Conservation (phyloP, 2,797 vertebrate species). For the Heterohyrax brucei region DNA sequence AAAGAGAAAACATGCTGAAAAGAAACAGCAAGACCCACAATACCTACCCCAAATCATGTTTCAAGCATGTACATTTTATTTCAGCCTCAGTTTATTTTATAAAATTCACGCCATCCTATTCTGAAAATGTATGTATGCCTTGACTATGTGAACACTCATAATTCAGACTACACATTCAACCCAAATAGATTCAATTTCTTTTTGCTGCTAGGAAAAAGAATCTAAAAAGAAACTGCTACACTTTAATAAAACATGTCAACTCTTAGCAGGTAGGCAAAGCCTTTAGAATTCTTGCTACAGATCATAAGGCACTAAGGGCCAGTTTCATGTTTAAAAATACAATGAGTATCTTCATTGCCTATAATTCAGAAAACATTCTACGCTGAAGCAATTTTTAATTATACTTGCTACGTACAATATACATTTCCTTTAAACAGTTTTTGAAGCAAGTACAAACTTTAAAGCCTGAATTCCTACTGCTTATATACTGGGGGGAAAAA, state of each 20-base stretch:
- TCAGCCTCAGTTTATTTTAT: neutral
- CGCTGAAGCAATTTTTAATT: conserved; percentile 30
- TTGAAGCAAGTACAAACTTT: conserved; percentile 57
- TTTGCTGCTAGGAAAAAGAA: neutral
- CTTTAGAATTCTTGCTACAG: conserved; percentile 71
- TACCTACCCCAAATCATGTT: conserved; percentile 28
- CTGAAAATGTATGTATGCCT: conserved; percentile 50
- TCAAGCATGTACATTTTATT: conserved; percentile 58
- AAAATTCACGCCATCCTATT: conserved; percentile 57
- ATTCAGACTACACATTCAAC: conserved; percentile 68
- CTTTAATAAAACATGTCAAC: conserved; percentile 49
- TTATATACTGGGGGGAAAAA: neutral
- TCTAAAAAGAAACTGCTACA: conserved; percentile 65
- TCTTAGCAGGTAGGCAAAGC: conserved; percentile 38
- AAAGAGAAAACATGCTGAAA: conserved; percentile 41
- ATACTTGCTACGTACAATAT: conserved; percentile 2
- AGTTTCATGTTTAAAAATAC: conserved; percentile 65
- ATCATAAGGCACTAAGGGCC: conserved; percentile 40
- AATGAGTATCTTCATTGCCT: neutral
- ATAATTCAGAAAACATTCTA: conserved; percentile 64
- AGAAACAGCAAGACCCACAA: conserved; percentile 6
- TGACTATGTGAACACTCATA: conserved; percentile 43
- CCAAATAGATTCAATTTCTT: conserved; percentile 40
- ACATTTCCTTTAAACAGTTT: conserved; percentile 18
- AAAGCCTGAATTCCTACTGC: conserved; percentile 57